Evolutionary conservation across 2,888 invertebrate genomes (phyloP), one percentile per base, ranked within the genome.

Genomic region (Luffia ferchaultella): DNA sequence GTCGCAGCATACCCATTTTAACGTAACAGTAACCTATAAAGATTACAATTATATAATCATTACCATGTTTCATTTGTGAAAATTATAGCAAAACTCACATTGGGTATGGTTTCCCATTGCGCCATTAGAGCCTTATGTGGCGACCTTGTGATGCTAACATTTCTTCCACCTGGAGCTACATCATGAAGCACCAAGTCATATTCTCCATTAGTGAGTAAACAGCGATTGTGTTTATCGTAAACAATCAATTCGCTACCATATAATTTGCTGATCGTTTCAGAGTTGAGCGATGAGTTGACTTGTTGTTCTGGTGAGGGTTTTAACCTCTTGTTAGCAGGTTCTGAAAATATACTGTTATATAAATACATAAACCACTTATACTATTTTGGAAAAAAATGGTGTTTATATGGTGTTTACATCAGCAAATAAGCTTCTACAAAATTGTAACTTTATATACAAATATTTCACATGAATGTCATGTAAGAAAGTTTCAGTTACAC

Each of bases 161-260:
- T 73, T 1, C 68, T 59, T 1, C 74, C 91, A n/a, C 91, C 89
- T 12, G 92, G 91, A 1, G 89, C 86, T 40, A 92, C 87, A 61
- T 95, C 93, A 62, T 93, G 92, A 55, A 97, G 77, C 48, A 92
- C 90, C 52, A 97, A 82, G 68, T 96, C 96, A 73, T 97, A 97
- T 68, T 96, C 94, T 2, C 96, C 97, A 59, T 95, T 94, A 1
- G 91, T 91, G 48, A 96, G 84, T 50, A 95, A 85, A 67, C 96
- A 96, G 16, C 94, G 89, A 65, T 92, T 93, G 63, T 94, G 91
- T 68, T 95, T 95, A 70, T 97, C 96, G 66, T 94, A 96, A 20
- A 97, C 90, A 53, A 93, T 91, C 52, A 97, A 77, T 73, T 96
- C 96, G 51, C 93, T 91, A 42, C 90, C 90, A 55, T 90, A 91